Percentiles rank a stretch among this genome's conserved stretches.
Conservation (phyloP, 2,113 vertebrate species). For the Thunnus thynnus region DNA sequence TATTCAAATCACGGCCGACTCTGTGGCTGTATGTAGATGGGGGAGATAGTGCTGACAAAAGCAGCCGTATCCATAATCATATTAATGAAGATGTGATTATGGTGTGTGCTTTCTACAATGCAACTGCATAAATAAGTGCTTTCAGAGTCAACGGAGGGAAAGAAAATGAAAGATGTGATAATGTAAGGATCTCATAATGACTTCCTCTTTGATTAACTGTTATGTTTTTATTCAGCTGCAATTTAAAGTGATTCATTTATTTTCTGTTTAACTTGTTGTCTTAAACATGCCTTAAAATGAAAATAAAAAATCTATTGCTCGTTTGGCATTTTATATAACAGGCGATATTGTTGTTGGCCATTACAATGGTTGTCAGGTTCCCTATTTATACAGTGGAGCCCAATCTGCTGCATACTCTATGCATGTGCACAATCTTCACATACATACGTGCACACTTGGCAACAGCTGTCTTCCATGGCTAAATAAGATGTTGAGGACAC, state of each 20-base stretch:
- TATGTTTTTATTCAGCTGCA: slow-evolving; percentile 12
- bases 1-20: slow-evolving; percentile 66
- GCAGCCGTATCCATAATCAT: slow-evolving; percentile 63
- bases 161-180: slow-evolving; percentile 40
- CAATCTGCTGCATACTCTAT: slow-evolving; percentile 36
- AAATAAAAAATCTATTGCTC: slow-evolving; percentile 18
- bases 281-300: background rate
- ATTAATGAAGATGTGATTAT: slow-evolving; percentile 70
- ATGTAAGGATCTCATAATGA: slow-evolving; percentile 34
- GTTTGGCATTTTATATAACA: slow-evolving; percentile 37
- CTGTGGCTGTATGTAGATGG: slow-evolving; percentile 57
- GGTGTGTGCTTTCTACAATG: slow-evolving; percentile 27
- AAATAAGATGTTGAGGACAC: slow-evolving; percentile 55
- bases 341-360: slow-evolving; percentile 12
- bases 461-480: slow-evolving; percentile 28
- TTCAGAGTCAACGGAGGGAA: background rate
- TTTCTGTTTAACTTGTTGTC: slow-evolving; percentile 13
- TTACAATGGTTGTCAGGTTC: slow-evolving; percentile 47
- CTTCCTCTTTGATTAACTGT: slow-evolving; percentile 33
- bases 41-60: slow-evolving; percentile 77
- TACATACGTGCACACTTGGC: slow-evolving; percentile 43
- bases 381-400: slow-evolving; percentile 21
- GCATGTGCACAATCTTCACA: background rate
- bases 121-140: slow-evolving; percentile 48
- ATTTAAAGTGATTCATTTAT: slow-evolving; percentile 18